phyloP scores from a whole-genome alignment of 2,113 vertebrate genomes.

The Paramormyrops kingsleyae region DNA sequence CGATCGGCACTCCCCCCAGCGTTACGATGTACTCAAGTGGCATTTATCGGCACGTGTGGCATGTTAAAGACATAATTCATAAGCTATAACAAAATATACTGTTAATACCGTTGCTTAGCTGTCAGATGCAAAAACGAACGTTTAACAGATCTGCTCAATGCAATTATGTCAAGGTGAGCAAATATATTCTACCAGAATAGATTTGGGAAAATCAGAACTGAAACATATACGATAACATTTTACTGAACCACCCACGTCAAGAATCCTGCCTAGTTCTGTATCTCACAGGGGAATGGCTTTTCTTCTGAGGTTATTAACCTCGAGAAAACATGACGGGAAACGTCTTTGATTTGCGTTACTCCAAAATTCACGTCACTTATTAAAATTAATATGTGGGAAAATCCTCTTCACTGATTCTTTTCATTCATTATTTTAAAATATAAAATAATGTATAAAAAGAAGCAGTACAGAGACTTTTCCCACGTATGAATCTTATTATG shows the following conservation, averaged over 20 bases:
- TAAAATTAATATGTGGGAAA: background rate
- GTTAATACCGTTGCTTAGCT: background rate
- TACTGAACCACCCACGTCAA: background rate
- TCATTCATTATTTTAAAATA: background rate
- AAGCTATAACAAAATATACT: background rate
- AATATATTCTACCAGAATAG: background rate
- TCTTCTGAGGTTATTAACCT: background rate
- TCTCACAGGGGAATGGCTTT: background rate
- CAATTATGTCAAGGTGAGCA: background rate
- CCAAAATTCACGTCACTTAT: background rate
- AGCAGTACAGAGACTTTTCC: background rate
- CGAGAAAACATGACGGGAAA: background rate
- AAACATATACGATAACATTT: background rate
- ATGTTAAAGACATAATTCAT: conserved; percentile 2
- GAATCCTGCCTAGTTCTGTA: background rate
- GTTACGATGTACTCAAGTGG: background rate
- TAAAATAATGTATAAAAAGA: background rate
- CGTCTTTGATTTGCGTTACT: background rate
- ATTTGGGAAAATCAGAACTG: background rate
- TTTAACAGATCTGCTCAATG: background rate
- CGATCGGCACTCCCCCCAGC: background rate
- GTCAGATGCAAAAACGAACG: background rate
- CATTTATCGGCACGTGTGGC: background rate
- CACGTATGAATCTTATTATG: background rate
- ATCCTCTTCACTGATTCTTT: background rate